Conservation (phyloP, 1,140 invertebrate genomes). For the Brachionus koreanus region DNA sequence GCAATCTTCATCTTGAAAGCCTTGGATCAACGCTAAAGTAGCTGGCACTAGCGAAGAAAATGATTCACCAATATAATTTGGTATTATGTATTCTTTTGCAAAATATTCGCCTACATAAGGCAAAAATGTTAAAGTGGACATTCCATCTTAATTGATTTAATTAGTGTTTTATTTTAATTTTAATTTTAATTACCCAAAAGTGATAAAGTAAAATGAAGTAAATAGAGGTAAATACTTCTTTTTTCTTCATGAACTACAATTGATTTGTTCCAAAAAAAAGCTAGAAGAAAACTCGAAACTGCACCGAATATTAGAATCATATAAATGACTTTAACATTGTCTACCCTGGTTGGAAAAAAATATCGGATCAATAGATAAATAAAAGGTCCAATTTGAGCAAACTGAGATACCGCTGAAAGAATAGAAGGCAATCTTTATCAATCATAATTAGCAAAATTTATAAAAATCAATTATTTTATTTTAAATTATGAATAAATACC, state of each 20-base stretch:
- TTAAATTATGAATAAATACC: slow-evolving; percentile 76
- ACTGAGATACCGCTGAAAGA: slow-evolving; percentile 62
- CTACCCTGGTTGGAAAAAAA: slow-evolving; percentile 48
- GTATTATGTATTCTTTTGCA: slow-evolving; percentile 56
- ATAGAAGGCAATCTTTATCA: neutral
- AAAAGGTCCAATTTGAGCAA: slow-evolving; percentile 79
- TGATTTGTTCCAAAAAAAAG: slow-evolving; percentile 71
- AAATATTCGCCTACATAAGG: slow-evolving; percentile 34
- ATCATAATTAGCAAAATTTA: neutral
- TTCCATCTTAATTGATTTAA: neutral
- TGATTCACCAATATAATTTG: slow-evolving; percentile 71
- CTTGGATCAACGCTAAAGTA: slow-evolving; percentile 74
- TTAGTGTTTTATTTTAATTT: neutral
- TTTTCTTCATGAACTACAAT: slow-evolving; percentile 57
- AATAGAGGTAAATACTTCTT: slow-evolving; percentile 14
- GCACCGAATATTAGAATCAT: slow-evolving; percentile 66
- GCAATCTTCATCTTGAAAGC: slow-evolving; percentile 57
- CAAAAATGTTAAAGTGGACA: slow-evolving; percentile 38
- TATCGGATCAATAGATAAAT: slow-evolving; percentile 64
- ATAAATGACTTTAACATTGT: slow-evolving; percentile 63
- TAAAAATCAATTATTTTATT: slow-evolving; percentile 64
- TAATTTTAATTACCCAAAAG: neutral
- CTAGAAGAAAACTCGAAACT: slow-evolving; percentile 67
- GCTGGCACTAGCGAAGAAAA: slow-evolving; percentile 83
- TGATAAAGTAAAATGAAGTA: slow-evolving; percentile 8